Evolutionary conservation across 2,797 vertebrate species (phyloP).

Genomic region (Macrochelys suwanniensis): DNA sequence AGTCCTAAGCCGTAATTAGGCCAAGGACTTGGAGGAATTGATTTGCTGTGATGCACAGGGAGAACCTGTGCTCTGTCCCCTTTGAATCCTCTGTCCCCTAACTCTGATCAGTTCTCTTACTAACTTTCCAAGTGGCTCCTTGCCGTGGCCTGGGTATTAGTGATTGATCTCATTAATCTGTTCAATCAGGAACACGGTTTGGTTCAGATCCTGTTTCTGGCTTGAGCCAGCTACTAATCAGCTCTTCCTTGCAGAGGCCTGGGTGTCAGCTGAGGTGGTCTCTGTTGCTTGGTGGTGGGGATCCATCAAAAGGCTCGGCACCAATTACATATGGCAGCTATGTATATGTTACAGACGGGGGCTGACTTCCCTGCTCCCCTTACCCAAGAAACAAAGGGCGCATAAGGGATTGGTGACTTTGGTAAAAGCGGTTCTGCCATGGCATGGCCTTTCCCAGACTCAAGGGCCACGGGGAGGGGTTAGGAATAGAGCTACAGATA

Average conservation of each 20-base stretch:
- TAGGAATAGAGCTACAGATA: neutral
- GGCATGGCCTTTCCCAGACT: no score
- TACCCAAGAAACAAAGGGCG: neutral
- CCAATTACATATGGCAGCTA: no score
- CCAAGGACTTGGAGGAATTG: neutral
- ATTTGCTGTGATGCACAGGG: neutral
- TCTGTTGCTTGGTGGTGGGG: neutral
- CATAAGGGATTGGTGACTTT: neutral
- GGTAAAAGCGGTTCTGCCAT: neutral
- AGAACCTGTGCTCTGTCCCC: rapidly evolving
- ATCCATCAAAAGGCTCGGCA: no score
- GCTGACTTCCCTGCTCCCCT: neutral
- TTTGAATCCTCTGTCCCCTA: neutral
- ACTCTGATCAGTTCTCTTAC: neutral
- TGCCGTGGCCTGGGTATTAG: rapidly evolving
- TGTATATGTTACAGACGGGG: neutral
- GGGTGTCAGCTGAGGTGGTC: neutral
- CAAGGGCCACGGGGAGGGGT: no score
- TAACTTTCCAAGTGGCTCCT: neutral
- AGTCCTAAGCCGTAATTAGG: rapidly evolving
- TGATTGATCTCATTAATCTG: neutral
- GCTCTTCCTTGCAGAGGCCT: neutral
- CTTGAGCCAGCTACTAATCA: no score
- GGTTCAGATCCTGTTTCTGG: neutral
- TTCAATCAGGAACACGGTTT: neutral